Base-by-base conservation (phyloP, 2,888 invertebrate genomes). In the Acheta domesticus region DNA sequence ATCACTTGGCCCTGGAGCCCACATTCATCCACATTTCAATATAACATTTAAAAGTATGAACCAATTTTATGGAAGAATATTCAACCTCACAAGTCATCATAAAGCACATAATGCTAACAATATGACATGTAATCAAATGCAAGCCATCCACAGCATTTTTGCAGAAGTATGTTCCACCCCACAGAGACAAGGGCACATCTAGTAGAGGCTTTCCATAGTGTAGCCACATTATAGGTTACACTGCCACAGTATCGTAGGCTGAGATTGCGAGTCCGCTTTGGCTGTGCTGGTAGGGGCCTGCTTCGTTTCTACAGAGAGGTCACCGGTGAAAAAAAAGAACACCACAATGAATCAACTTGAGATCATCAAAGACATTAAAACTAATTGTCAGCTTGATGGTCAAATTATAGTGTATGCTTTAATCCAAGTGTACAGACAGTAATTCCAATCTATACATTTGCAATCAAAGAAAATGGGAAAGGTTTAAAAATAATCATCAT, bases 231-330 rank as follows among this genome's bases (percentile, higher is more conserved):
- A 96, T 92, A 96, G 92, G 91, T 96, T 96, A 96, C 95, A 96
- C 96, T 95, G 96, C 96, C 95, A 96, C 94, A 94, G 96, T 96
- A 95, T 96, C 95, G 95, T 96, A 96, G 94, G 96, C 94, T 95
- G 96, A 94, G 95, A 95, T 93, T 94, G 95, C 95, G 83, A 85
- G 80, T 90, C 92, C 91, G 87, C 87, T 93, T 92, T 93, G 92
- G 88, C 88, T 88, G 88, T 89, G 91, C 91, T 91, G 93, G 92
- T 92, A 62, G 62, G 62, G 91, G 92, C 92, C 90, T 91, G 94
- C 93, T 95, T 96, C 96, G 94, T 96, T 95, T 95, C 96, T 96
- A 89, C 83, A 89, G 87, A 84, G 62, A 81, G 84, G 14, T 62
- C 62, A 62, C 62, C 62, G 62, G 62, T 62, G 62, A 62, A 62